Percentiles rank a stretch among this genome's conserved stretches.
phyloP scores from a whole-genome alignment of 2,888 invertebrate genomes.

The Mesorhabditis spiculigera region DNA sequence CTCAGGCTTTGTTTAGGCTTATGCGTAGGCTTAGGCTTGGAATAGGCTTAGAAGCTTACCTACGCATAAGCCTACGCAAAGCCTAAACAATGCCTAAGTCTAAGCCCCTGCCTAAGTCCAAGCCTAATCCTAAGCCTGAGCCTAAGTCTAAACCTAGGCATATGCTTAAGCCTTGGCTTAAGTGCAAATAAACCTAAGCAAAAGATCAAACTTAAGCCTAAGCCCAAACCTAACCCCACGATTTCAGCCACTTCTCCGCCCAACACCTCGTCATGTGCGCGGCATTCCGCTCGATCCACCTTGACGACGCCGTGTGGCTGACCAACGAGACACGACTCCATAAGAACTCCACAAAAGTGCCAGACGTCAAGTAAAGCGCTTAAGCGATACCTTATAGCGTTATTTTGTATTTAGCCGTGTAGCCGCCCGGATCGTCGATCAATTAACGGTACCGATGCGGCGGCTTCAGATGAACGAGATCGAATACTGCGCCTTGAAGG shows the following conservation, averaged over 20 bases:
- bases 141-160: neutral
- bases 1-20: too few relatives aligned
- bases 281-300: conserved; percentile 65
- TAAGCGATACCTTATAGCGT: neutral
- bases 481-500: conserved; percentile 95
- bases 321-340: conserved; percentile 96
- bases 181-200: too few relatives aligned
- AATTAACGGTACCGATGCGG: conserved; percentile 86
- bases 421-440: conserved; percentile 88
- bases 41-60: too few relatives aligned
- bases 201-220: neutral
- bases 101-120: too few relatives aligned
- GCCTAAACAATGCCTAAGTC: too few relatives aligned
- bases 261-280: conserved; percentile 90
- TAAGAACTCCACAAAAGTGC: conserved; percentile 63
- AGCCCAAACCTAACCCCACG: neutral
- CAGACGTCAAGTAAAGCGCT: conserved; percentile 48
- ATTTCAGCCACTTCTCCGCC: conserved; percentile 74
- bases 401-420: conserved; percentile 72
- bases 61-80: too few relatives aligned
- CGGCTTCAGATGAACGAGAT: conserved; percentile 94
- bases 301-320: conserved; percentile 80
- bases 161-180: too few relatives aligned
- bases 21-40: too few relatives aligned
- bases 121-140: neutral